phyloP scores from a whole-genome alignment of 2,113 vertebrate genomes.

The Chaetodon trifascialis region DNA sequence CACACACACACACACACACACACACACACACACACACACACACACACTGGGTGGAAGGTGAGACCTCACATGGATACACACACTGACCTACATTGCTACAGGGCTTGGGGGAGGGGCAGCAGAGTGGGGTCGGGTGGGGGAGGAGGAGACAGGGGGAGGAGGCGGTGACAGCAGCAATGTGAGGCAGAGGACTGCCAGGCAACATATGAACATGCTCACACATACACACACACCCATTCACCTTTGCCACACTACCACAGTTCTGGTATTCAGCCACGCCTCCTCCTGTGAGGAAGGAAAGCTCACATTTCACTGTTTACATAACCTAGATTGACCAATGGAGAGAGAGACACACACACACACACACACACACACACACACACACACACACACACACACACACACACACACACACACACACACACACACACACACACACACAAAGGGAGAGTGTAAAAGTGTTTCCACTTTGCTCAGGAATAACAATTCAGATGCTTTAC shows the following conservation, averaged over 20 bases:
- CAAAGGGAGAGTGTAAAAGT: no score
- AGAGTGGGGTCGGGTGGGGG: constrained; percentile 1
- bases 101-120: constrained; percentile 44
- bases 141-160: constrained; percentile 28
- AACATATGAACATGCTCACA: not conserved
- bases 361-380: no score
- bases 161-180: constrained; percentile 19
- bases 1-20: not conserved
- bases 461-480: no score
- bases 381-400: no score
- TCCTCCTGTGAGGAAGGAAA: constrained; percentile 30
- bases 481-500: no score
- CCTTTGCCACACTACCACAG: constrained; percentile 78
- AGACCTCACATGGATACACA: constrained; percentile 53
- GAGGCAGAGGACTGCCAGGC: constrained; percentile 31
- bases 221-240: constrained; percentile 36
- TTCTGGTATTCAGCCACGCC: constrained; percentile 54
- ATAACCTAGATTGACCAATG: constrained; percentile 61
- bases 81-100: constrained; percentile 59
- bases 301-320: constrained; percentile 71
- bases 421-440: no score
- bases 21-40: constrained; percentile 8
- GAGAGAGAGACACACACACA: not conserved
- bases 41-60: constrained; percentile 19
- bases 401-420: no score